phyloP scores from a whole-genome alignment of 2,888 invertebrate genomes.

The Flexamia atlantica region DNA sequence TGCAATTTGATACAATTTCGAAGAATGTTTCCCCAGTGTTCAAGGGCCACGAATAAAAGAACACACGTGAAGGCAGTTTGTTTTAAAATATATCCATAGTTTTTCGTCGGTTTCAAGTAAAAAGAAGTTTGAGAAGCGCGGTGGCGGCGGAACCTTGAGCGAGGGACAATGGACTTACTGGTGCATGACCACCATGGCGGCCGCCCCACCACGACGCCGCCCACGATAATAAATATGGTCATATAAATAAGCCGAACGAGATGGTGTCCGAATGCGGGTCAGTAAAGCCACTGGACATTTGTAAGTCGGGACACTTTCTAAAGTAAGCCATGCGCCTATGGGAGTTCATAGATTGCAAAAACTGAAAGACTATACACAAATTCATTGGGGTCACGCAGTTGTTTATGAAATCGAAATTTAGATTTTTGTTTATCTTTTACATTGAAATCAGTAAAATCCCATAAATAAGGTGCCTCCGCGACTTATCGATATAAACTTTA shows the following conservation, averaged over 20 bases:
- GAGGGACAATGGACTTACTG: conserved; percentile 19
- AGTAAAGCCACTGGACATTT: neutral
- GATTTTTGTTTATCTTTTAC: no score
- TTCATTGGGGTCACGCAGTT: no score
- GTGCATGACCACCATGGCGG: conserved; percentile 40
- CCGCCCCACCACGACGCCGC: neutral
- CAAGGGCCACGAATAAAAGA: no score
- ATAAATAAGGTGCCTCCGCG: no score
- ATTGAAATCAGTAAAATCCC: no score
- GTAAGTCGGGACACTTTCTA: neutral
- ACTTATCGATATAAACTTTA: no score
- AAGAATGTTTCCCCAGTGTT: no score
- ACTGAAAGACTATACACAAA: no score
- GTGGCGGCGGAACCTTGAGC: neutral
- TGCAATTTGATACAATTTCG: no score
- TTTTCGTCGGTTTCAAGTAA: conserved; percentile 1
- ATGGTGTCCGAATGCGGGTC: neutral
- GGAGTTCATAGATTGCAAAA: no score
- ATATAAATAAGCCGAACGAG: conserved; percentile 3
- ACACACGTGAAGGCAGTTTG: neutral
- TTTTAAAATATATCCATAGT: conserved; percentile 23
- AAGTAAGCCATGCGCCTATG: no score
- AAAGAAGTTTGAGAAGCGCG: neutral
- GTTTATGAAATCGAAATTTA: no score
- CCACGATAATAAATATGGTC: conserved; percentile 2